These are phyloP conservation scores for Drosophila anceps DNA, from an alignment of 2,888 invertebrate genomes.

Conservation along the genomic window DNA sequence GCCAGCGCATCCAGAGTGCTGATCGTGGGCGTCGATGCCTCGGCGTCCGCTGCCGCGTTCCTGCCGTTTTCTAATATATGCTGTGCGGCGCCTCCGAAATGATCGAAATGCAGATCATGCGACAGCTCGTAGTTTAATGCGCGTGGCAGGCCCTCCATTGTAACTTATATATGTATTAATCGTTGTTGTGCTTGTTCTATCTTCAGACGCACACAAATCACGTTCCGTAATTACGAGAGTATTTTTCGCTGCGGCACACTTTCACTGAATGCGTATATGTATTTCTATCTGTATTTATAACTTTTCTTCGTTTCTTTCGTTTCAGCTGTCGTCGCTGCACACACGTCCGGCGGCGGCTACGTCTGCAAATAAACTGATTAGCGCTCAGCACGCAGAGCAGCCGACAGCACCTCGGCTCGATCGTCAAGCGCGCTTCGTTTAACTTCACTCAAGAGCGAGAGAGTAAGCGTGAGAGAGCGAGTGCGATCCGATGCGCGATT, in stretches of 20 bases:
- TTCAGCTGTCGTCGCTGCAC: slow-evolving; percentile 32
- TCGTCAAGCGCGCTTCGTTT: slow-evolving; percentile 29
- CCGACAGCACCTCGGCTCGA: slow-evolving; percentile 50
- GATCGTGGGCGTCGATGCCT: slow-evolving; percentile 78
- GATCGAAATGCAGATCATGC: slow-evolving; percentile 83
- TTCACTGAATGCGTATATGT: slow-evolving; percentile 60
- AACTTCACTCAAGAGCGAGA: slow-evolving; percentile 68
- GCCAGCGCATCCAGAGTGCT: slow-evolving; percentile 62
- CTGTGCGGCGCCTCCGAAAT: slow-evolving; percentile 75
- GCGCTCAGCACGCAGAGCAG: slow-evolving; percentile 42
- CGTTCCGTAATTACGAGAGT: slow-evolving; percentile 42
- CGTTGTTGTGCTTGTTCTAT: slow-evolving; percentile 13
- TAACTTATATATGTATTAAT: slow-evolving; percentile 38
- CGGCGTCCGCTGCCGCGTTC: slow-evolving; percentile 44
- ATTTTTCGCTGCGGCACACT: slow-evolving; percentile 60
- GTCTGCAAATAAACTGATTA: slow-evolving; percentile 78
- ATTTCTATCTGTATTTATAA: slow-evolving; percentile 26
- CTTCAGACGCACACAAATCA: slow-evolving; percentile 13
- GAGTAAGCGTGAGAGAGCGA: neutral
- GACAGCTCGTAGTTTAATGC: slow-evolving; percentile 83
- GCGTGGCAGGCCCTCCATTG: slow-evolving; percentile 82
- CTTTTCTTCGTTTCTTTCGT: slow-evolving; percentile 30
- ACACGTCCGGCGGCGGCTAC: slow-evolving; percentile 55
- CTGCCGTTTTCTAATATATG: slow-evolving; percentile 77
- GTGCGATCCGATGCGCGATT: slow-evolving; percentile 4